Conservation (phyloP, 2,888 invertebrate species). For the Allacma fusca region DNA sequence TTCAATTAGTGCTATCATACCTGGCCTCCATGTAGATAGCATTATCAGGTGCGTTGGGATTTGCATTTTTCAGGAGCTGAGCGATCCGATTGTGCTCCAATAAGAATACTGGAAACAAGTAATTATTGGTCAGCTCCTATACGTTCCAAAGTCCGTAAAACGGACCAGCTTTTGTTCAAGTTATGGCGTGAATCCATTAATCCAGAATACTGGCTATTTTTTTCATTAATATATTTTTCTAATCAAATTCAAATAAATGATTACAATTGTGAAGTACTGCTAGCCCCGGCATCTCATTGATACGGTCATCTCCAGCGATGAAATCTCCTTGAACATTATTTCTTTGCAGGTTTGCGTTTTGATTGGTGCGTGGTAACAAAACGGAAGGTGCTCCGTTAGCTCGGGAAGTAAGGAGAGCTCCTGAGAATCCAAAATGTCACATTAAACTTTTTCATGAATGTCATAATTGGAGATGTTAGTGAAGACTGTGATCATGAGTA, state of each 20-base stretch:
- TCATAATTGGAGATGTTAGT: background rate
- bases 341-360: no score
- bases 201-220: background rate
- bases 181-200: no score
- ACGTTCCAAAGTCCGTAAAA: no score
- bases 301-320: conserved; percentile 59
- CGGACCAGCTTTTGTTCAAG: background rate
- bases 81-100: conserved; percentile 60
- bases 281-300: conserved; percentile 58
- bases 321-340: conserved; percentile 49
- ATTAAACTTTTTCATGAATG: no score
- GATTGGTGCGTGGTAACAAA: no score
- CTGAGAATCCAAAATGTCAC: no score
- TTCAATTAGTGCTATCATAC: conserved; percentile 38
- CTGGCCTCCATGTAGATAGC: conserved; percentile 57
- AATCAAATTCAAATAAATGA: background rate
- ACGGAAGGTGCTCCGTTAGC: no score
- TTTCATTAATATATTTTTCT: background rate
- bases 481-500: no score
- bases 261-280: conserved; percentile 58
- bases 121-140: no score
- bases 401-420: conserved; percentile 56
- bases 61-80: conserved; percentile 26
- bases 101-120: conserved; percentile 46
- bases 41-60: conserved; percentile 50